Conservation (phyloP, 2,797 vertebrate genomes). For the Sparidentex hasta region DNA sequence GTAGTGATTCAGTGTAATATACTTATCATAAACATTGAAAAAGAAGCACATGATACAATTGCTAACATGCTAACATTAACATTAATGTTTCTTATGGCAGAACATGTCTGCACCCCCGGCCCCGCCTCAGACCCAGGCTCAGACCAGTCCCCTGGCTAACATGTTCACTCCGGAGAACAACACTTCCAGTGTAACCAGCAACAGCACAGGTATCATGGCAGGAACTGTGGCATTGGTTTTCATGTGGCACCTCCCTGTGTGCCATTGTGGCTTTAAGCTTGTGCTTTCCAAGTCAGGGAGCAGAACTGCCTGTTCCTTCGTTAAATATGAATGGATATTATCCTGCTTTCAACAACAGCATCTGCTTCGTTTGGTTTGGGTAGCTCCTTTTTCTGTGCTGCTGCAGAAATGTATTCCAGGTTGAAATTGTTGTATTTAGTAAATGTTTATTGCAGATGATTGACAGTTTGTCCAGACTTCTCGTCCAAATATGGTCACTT, state of each 20-base stretch:
- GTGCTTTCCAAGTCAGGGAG: neutral
- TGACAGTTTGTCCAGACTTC: neutral
- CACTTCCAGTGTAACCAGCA: conserved; percentile 21
- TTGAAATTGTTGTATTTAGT: neutral
- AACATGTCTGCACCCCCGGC: conserved; percentile 76
- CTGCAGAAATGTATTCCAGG: neutral
- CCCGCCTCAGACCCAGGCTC: conserved; percentile 80
- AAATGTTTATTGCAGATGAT: neutral
- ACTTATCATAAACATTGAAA: neutral
- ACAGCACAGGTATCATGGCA: conserved; percentile 60
- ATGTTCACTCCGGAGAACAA: conserved; percentile 89
- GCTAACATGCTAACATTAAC: neutral
- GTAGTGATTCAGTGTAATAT: neutral
- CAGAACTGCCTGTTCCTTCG: conserved; percentile 2
- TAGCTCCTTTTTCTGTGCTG: neutral
- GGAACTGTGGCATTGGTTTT: neutral
- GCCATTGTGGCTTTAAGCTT: neutral
- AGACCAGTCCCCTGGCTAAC: conserved; percentile 91
- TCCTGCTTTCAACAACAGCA: neutral
- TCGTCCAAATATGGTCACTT: no score
- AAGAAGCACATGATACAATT: neutral
- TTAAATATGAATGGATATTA: neutral
- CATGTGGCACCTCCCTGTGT: neutral
- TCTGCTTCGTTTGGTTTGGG: neutral
- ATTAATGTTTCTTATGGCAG: conserved; percentile 61